A percentile compares a stretch with the other conserved stretches of the same genome.
Evolutionary conservation across 2,797 vertebrate species (phyloP).

Genomic region (Acanthurus tractus): DNA sequence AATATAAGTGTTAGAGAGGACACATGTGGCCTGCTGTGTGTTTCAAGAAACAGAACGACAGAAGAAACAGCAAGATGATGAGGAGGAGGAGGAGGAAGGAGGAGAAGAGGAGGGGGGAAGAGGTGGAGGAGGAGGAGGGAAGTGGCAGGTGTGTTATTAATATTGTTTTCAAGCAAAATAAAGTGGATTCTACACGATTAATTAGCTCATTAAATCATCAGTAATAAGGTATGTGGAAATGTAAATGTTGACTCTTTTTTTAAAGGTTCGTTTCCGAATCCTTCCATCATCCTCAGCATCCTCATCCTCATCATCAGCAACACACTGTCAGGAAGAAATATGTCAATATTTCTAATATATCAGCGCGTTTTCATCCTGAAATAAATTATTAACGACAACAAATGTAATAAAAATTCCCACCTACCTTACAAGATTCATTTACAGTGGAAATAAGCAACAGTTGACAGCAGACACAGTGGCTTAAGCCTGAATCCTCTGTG

Average conservation of each 20-base stretch:
- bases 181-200: neutral
- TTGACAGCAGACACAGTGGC: slow-evolving; percentile 76
- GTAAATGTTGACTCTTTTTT: slow-evolving; percentile 4
- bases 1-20: neutral
- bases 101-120: slow-evolving; percentile 14
- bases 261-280: neutral
- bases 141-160: neutral
- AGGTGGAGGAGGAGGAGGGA: slow-evolving; percentile 28
- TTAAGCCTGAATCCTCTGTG: slow-evolving; percentile 49
- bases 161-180: slow-evolving; percentile 15
- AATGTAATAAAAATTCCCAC: slow-evolving; percentile 15
- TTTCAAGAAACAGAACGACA: slow-evolving; percentile 11
- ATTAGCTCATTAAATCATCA: slow-evolving; percentile 25
- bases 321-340: slow-evolving; percentile 10
- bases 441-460: slow-evolving; percentile 82
- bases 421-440: slow-evolving; percentile 87
- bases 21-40: slow-evolving; percentile 11
- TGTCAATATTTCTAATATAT: neutral
- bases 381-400: too few relatives aligned
- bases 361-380: neutral
- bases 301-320: neutral
- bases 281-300: slow-evolving; percentile 11
- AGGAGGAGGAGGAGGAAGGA: slow-evolving; percentile 29
- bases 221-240: slow-evolving; percentile 15
- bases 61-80: slow-evolving; percentile 33